Conservation (phyloP, 1,140 invertebrate species). For the Acromyrmex echinatior region DNA sequence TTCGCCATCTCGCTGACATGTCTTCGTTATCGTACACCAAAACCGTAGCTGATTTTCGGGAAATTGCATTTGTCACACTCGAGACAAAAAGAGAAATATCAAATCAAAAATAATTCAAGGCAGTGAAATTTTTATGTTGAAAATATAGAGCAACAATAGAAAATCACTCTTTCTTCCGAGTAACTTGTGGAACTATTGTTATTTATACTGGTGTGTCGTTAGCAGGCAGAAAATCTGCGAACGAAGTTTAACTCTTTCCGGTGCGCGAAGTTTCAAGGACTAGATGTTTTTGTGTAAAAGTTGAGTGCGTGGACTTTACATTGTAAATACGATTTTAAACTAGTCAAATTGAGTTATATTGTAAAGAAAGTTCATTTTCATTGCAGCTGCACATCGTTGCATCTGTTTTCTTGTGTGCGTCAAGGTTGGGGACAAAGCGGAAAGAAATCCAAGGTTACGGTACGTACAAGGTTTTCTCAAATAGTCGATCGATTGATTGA, state of each 20-base stretch:
- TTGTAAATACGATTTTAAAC: background rate
- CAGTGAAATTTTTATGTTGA: background rate
- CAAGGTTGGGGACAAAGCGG: slow-evolving; percentile 67
- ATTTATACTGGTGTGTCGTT: background rate
- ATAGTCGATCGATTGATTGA: background rate
- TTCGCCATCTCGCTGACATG: background rate
- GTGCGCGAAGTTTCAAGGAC: no score
- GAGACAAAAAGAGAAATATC: background rate
- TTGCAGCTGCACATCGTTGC: background rate
- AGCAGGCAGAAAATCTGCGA: background rate
- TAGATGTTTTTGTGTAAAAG: background rate
- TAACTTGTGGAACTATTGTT: background rate
- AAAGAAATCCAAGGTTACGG: slow-evolving; percentile 54
- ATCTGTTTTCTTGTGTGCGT: slow-evolving; percentile 6
- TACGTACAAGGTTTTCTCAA: slow-evolving; percentile 56
- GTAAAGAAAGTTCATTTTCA: background rate
- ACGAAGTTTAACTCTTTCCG: background rate
- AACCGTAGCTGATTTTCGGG: background rate
- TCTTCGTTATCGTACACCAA: background rate
- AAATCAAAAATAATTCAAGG: background rate
- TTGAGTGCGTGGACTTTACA: background rate
- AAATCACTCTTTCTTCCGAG: background rate
- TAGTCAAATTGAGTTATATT: background rate
- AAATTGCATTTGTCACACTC: background rate
- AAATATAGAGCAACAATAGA: background rate